Base-by-base conservation (phyloP, 2,888 invertebrate genomes). In the Meteorus cinctellus region DNA sequence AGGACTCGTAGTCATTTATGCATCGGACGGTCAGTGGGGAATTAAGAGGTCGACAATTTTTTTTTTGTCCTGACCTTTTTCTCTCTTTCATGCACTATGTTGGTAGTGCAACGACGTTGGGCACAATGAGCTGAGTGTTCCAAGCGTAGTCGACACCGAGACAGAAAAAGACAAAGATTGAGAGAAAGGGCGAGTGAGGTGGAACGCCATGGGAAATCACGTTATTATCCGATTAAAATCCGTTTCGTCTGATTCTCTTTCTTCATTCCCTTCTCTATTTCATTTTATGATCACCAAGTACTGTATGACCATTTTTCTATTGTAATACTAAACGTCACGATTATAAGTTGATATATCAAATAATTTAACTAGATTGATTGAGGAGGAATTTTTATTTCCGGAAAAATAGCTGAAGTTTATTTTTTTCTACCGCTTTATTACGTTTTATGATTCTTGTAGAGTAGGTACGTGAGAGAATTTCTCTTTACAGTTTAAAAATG, bases 181-280 rank as follows among this genome's bases (percentile, higher is more conserved):
- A n/a, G 48, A 48, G 16, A 48, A n/a, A 66, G 36, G 34, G 36
- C 16, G 12, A 41, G 48, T 24, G 67, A 48, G 41, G 45, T 6
- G 27, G 60, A 48, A 63, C 16, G 62, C 62, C 75, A 70, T 66
- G 72, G 73, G 76, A 73, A 79, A 79, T 80, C 76, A 74, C 73
- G 78, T 76, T 77, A 78, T 76, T 77, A 76, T 75, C 73, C 76
- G 78, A 77, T 80, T 78, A 78, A 78, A 79, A 80, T 78, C 76
- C 76, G 65, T 72, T 78, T 72, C 68, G 41, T 16, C 51, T 71
- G 67, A 36, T 70, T 77, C 65, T 67, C 62, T 72, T 62, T 63
- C 51, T n/a, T 41, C 51, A 27, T 51, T 34, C 8, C 60, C 59
- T 24, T 51, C 31, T 74, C 34, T 31, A 4, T 16, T 16, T 2